Conservation (phyloP, 1,140 invertebrate species). For the Medauroidea extradentata region DNA sequence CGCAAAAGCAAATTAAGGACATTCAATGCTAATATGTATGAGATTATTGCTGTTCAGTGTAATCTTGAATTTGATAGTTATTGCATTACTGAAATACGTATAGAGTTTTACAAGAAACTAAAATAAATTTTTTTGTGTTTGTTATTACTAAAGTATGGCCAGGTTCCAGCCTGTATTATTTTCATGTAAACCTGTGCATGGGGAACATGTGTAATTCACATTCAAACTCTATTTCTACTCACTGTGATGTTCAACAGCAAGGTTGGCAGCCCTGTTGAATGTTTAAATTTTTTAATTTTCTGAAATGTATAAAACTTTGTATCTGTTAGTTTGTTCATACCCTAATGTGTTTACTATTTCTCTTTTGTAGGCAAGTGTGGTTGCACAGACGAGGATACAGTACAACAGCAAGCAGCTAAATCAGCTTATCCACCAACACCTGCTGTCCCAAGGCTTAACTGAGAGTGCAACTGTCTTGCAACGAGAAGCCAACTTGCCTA, state of each 20-base stretch:
- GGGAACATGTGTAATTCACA: too few relatives aligned
- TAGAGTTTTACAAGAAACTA: too few relatives aligned
- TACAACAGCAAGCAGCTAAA: constrained; percentile 91
- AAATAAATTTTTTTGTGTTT: too few relatives aligned
- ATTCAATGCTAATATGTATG: too few relatives aligned
- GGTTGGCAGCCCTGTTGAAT: neutral
- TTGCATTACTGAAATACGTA: too few relatives aligned
- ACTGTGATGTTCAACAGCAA: neutral
- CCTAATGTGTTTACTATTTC: constrained; percentile 10
- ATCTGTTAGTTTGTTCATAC: neutral
- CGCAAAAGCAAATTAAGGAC: too few relatives aligned
- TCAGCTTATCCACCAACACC: constrained; percentile 87
- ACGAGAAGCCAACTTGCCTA: constrained; percentile 65
- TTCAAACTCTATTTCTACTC: too few relatives aligned
- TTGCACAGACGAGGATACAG: constrained; percentile 90
- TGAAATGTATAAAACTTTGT: neutral
- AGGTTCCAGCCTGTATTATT: too few relatives aligned
- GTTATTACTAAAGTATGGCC: too few relatives aligned
- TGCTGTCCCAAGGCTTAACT: constrained; percentile 67
- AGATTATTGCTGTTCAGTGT: too few relatives aligned
- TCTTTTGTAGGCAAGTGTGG: constrained; percentile 74
- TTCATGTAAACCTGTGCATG: too few relatives aligned
- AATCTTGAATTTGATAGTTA: too few relatives aligned
- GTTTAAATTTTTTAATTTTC: neutral
- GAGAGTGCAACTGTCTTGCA: constrained; percentile 69